Conservation (phyloP, 2,797 vertebrate genomes). For the Poecilia gillii region DNA sequence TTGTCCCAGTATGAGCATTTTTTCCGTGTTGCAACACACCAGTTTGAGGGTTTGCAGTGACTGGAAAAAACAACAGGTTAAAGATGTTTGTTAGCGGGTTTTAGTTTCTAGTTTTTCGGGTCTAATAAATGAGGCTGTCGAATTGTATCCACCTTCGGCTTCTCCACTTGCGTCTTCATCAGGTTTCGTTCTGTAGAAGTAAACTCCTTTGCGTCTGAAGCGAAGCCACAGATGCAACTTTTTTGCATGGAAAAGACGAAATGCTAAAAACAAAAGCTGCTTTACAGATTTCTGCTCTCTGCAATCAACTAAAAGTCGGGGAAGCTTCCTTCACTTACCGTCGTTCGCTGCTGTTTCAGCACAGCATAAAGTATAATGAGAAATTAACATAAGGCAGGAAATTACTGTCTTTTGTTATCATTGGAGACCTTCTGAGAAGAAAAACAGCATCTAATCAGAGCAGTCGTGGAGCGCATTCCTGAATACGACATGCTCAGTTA, state of each 20-base stretch:
- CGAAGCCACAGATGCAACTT: not conserved
- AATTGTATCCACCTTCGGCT: not conserved
- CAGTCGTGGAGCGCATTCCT: conserved; percentile 61
- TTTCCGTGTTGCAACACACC: conserved; percentile 56
- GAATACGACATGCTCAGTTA: conserved; percentile 67
- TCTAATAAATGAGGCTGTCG: conserved; percentile 20
- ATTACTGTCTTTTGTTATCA: conserved; percentile 36
- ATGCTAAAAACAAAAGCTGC: not conserved
- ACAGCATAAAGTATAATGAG: conserved; percentile 14
- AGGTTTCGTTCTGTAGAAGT: not conserved
- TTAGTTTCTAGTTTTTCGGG: conserved; percentile 7
- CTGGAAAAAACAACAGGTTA: conserved; percentile 56
- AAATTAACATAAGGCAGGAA: conserved; percentile 28
- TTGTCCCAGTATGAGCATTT: conserved; percentile 53
- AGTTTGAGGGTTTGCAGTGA: conserved; percentile 57
- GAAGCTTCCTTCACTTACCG: not conserved
- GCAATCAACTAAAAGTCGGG: not conserved
- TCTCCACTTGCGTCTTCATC: not conserved
- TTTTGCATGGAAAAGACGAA: not conserved
- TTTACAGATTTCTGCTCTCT: not conserved
- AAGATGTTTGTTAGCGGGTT: conserved; percentile 27
- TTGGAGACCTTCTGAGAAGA: conserved; percentile 47
- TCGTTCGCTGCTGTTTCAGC: not conserved
- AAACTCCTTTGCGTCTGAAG: not conserved
- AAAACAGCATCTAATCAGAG: conserved; percentile 66